Percentiles rank a stretch among this genome's conserved stretches.
Evolutionary conservation across 1,140 invertebrate genomes (phyloP).

Genomic region (Eumeta japonica): DNA sequence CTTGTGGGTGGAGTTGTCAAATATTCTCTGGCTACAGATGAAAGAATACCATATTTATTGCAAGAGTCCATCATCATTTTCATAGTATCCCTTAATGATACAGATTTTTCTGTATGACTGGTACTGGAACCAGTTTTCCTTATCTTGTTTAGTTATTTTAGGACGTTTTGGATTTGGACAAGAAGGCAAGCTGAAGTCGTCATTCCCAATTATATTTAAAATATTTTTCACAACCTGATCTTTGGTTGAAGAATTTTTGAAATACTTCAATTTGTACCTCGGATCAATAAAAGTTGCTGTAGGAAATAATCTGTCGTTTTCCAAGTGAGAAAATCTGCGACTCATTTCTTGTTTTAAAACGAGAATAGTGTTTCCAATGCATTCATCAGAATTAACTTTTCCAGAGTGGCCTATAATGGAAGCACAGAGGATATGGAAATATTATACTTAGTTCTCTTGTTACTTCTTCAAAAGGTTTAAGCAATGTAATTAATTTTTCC

Average conservation of each 20-base stretch:
- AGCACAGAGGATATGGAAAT: conserved; percentile 17
- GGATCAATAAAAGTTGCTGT: conserved; percentile 19
- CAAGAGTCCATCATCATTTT: conserved; percentile 14
- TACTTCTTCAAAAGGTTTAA: conserved; percentile 19
- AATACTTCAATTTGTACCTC: conserved; percentile 16
- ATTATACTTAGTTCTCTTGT: conserved; percentile 16
- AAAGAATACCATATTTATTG: conserved; percentile 16
- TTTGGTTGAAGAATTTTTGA: conserved; percentile 15
- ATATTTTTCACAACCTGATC: conserved; percentile 15
- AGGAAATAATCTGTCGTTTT: conserved; percentile 17
- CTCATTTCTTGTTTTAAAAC: too few relatives aligned
- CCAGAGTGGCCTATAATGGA: conserved; percentile 15
- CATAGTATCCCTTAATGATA: conserved; percentile 16
- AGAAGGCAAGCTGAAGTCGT: conserved; percentile 9
- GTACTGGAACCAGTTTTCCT: conserved; percentile 12
- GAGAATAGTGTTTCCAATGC: too few relatives aligned
- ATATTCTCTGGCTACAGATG: conserved; percentile 15
- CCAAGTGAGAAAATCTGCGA: conserved; percentile 16
- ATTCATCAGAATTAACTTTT: conserved; percentile 15
- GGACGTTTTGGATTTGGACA: conserved; percentile 15
- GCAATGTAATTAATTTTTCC: conserved; percentile 13
- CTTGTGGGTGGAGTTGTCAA: conserved; percentile 14
- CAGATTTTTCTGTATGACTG: conserved; percentile 14
- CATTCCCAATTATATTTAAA: conserved; percentile 16
- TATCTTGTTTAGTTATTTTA: conserved; percentile 13